These are phyloP conservation scores for Jacana jacana DNA, from an alignment of 2,113 vertebrate species.

Conservation along the genomic window DNA sequence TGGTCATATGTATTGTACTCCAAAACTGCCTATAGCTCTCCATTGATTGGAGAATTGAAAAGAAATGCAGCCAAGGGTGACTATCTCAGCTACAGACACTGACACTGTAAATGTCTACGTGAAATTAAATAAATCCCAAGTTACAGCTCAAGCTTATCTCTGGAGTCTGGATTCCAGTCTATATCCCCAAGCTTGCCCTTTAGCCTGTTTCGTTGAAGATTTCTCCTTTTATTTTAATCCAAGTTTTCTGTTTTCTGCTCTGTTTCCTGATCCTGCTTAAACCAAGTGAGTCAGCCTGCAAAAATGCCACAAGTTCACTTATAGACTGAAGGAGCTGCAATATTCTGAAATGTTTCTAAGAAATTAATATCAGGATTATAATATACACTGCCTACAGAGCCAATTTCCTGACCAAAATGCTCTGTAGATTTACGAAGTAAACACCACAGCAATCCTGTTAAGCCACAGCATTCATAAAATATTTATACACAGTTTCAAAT, in stretches of 20 bases:
- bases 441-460: slow-evolving; percentile 22
- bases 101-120: neutral
- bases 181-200: neutral
- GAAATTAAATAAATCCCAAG: neutral
- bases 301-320: slow-evolving; percentile 2
- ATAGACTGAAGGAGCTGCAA: neutral
- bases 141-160: neutral
- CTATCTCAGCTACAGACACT: neutral
- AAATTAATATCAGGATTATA: neutral
- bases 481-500: slow-evolving; percentile 22
- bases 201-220: neutral
- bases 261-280: neutral
- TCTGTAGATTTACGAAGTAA: neutral
- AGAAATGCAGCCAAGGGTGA: neutral
- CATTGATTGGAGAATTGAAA: neutral
- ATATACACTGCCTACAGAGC: neutral
- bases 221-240: slow-evolving; percentile 10
- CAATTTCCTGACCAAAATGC: slow-evolving; percentile 1
- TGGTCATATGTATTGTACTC: neutral
- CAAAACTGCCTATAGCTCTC: neutral
- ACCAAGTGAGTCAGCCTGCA: neutral
- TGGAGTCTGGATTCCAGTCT: neutral
- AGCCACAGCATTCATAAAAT: slow-evolving; percentile 13
- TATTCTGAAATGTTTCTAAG: neutral
- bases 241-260: neutral